Evolutionary conservation across 2,797 vertebrate species (phyloP).

Genomic region (Diglossa cyanea): DNA sequence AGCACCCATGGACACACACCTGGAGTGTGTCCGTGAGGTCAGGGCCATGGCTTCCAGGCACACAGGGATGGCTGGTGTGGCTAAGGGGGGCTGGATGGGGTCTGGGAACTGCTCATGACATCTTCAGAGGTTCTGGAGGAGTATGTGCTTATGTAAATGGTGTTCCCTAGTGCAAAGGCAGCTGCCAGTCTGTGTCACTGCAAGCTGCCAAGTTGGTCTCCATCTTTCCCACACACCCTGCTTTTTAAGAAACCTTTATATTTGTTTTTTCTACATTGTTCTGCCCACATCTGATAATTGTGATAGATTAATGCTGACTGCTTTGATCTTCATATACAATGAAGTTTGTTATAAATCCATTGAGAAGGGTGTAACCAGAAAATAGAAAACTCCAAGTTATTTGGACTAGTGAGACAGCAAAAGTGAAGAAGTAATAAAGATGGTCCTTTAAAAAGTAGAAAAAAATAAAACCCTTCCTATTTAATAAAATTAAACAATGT

Average conservation of each 20-base stretch:
- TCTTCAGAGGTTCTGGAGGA: neutral
- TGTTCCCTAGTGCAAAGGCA: neutral
- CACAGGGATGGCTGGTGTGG: neutral
- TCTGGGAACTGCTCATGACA: neutral
- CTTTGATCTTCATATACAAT: slow-evolving; percentile 16
- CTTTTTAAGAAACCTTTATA: slow-evolving; percentile 2
- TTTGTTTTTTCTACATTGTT: neutral
- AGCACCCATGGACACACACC: neutral
- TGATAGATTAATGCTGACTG: neutral
- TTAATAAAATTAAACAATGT: neutral
- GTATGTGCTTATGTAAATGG: neutral
- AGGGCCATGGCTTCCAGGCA: neutral
- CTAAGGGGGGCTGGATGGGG: accelerated
- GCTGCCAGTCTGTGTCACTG: neutral
- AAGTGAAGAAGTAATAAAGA: neutral
- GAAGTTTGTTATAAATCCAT: neutral
- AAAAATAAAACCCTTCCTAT: neutral
- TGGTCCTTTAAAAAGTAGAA: neutral
- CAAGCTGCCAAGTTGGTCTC: neutral
- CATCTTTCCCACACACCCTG: neutral
- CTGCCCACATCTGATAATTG: neutral
- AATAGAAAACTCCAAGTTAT: neutral
- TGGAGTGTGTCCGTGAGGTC: neutral
- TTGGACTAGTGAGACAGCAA: neutral
- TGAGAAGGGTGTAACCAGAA: slow-evolving; percentile 2